Evolutionary conservation across 2,797 vertebrate genomes (phyloP).

Genomic region (Phrynocephalus forsythii): DNA sequence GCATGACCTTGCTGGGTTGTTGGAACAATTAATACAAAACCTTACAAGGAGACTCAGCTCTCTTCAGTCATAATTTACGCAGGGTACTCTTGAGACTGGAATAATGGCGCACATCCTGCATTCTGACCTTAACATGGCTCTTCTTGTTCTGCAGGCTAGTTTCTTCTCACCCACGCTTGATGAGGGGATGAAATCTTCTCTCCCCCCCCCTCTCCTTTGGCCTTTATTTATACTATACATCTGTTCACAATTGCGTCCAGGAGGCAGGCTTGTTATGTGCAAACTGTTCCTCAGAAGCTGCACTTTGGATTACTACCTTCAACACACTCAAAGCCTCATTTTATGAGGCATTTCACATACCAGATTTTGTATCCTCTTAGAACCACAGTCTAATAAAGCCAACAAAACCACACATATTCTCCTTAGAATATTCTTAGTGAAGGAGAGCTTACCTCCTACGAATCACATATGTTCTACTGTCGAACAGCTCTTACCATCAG

Average conservation of each 20-base stretch:
- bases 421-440: not conserved
- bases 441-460: not conserved
- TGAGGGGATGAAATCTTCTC: not conserved
- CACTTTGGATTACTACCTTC: not conserved
- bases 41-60: not conserved
- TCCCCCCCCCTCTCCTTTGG: not conserved
- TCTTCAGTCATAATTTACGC: not conserved
- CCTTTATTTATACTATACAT: constrained; percentile 2
- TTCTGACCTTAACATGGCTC: not conserved
- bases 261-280: not conserved
- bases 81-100: not conserved
- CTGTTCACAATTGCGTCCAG: constrained; percentile 8
- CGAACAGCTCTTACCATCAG: not conserved
- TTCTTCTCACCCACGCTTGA: constrained; percentile 19
- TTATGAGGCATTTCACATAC: not conserved
- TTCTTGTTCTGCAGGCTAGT: not conserved
- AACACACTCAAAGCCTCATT: not conserved
- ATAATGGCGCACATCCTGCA: not conserved
- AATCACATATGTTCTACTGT: not conserved
- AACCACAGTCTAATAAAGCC: too few relatives aligned
- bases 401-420: too few relatives aligned
- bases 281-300: not conserved
- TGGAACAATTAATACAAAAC: not conserved
- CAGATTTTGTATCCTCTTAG: not conserved
- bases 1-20: not conserved